phyloP scores from a whole-genome alignment of 2,888 invertebrate species.

The Euspilapteryx auroguttella region DNA sequence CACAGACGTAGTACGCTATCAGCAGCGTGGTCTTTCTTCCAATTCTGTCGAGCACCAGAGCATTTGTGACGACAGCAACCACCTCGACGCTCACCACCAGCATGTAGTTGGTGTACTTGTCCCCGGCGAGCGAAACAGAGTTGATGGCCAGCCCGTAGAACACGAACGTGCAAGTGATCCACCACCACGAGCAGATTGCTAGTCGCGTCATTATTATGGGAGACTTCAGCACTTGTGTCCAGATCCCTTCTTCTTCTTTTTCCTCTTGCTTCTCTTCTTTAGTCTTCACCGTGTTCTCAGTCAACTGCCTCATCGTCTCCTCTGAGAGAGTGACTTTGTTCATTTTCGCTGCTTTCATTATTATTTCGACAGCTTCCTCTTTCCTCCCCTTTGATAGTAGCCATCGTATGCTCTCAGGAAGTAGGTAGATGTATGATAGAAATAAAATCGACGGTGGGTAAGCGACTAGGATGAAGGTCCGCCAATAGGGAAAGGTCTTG shows the following conservation, averaged over 20 bases:
- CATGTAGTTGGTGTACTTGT: slow-evolving; percentile 79
- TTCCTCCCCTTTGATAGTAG: slow-evolving; percentile 68
- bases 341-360: slow-evolving; percentile 65
- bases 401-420: slow-evolving; percentile 82
- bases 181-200: slow-evolving; percentile 62
- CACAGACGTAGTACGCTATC: slow-evolving; percentile 61
- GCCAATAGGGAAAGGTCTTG: slow-evolving; percentile 72
- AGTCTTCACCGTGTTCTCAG: slow-evolving; percentile 24
- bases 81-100: slow-evolving; percentile 70
- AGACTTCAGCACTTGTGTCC: slow-evolving; percentile 33
- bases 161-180: slow-evolving; percentile 79
- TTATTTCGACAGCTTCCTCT: slow-evolving; percentile 66
- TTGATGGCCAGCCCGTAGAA: slow-evolving; percentile 81
- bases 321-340: slow-evolving; percentile 56
- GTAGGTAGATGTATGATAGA: slow-evolving; percentile 67
- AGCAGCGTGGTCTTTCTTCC: slow-evolving; percentile 66
- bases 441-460: slow-evolving; percentile 73
- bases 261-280: slow-evolving; percentile 19
- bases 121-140: slow-evolving; percentile 73
- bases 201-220: slow-evolving; percentile 40
- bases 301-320: slow-evolving; percentile 37
- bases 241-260: slow-evolving; percentile 20
- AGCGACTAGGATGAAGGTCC: slow-evolving; percentile 65
- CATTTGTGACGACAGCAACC: slow-evolving; percentile 68
- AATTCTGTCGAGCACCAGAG: slow-evolving; percentile 63